These are phyloP conservation scores for Spisula subtruncata DNA, from an alignment of 2,888 invertebrate species.

Conservation along the genomic window DNA sequence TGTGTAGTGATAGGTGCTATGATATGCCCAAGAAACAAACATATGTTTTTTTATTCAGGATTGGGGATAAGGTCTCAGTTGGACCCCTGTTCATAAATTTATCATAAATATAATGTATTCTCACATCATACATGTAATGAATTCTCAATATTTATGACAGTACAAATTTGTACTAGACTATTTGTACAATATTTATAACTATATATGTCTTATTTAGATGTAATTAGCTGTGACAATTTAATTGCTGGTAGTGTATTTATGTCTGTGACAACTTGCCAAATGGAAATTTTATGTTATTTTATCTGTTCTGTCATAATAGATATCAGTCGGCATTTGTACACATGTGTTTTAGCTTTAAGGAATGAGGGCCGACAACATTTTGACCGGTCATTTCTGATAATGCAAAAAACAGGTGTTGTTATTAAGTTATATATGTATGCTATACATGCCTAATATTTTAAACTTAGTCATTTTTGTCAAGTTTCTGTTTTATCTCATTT, in stretches of 20 bases:
- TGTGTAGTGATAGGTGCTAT: too few relatives aligned
- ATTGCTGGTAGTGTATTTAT: neutral
- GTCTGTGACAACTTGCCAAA: neutral
- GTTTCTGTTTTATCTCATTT: neutral
- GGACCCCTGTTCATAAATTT: too few relatives aligned
- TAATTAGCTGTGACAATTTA: neutral
- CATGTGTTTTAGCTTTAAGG: neutral
- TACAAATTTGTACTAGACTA: too few relatives aligned
- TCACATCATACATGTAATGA: too few relatives aligned
- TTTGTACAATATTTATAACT: neutral
- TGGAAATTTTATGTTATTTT: neutral
- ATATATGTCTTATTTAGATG: neutral
- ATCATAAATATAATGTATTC: too few relatives aligned
- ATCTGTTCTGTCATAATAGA: neutral
- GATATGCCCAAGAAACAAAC: too few relatives aligned
- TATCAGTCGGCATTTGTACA: neutral
- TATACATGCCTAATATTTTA: slow-evolving; percentile 3
- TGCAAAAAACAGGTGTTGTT: neutral
- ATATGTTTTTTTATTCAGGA: too few relatives aligned
- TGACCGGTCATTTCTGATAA: neutral
- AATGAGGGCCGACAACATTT: neutral
- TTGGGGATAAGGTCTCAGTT: too few relatives aligned
- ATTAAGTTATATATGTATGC: neutral
- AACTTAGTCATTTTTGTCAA: neutral
- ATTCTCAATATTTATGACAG: too few relatives aligned